phyloP scores from a whole-genome alignment of 2,797 vertebrate genomes.

The Arrhamphus sclerolepis region DNA sequence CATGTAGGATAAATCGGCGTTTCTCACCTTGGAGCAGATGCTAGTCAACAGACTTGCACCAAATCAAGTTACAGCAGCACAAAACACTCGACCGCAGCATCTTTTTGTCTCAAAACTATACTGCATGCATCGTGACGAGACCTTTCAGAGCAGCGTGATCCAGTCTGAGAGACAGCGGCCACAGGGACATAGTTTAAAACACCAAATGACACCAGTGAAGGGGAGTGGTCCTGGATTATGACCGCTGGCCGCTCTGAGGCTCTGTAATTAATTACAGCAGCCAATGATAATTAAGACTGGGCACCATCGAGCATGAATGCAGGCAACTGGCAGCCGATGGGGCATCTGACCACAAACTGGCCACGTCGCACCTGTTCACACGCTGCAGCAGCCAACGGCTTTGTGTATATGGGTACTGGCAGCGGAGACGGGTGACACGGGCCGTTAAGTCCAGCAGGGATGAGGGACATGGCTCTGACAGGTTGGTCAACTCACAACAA shows the following conservation, averaged over 20 bases:
- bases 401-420: conserved; percentile 43
- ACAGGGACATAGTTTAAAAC: not conserved
- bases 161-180: conserved; percentile 4
- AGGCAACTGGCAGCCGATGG: conserved; percentile 54
- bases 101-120: too few relatives aligned
- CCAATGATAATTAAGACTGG: conserved; percentile 71
- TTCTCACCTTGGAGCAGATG: conserved; percentile 40
- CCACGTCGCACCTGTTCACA: conserved; percentile 68
- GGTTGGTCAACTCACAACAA: conserved; percentile 58
- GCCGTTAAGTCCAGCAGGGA: conserved; percentile 45
- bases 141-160: not conserved
- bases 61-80: conserved; percentile 8
- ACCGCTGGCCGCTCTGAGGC: conserved; percentile 43
- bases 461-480: conserved; percentile 35
- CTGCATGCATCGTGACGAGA: not conserved
- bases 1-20: conserved; percentile 26
- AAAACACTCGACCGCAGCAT: conserved; percentile 6
- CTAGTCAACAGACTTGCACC: conserved; percentile 8
- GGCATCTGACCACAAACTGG: conserved; percentile 46
- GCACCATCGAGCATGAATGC: conserved; percentile 43
- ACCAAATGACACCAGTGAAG: conserved; percentile 34
- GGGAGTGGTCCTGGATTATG: conserved; percentile 47
- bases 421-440: conserved; percentile 43
- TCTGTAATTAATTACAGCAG: conserved; percentile 69
- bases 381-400: conserved; percentile 51